Percentiles rank a stretch among this genome's conserved stretches.
phyloP scores from a whole-genome alignment of 2,888 invertebrate species.

The Sympetrum striolatum region DNA sequence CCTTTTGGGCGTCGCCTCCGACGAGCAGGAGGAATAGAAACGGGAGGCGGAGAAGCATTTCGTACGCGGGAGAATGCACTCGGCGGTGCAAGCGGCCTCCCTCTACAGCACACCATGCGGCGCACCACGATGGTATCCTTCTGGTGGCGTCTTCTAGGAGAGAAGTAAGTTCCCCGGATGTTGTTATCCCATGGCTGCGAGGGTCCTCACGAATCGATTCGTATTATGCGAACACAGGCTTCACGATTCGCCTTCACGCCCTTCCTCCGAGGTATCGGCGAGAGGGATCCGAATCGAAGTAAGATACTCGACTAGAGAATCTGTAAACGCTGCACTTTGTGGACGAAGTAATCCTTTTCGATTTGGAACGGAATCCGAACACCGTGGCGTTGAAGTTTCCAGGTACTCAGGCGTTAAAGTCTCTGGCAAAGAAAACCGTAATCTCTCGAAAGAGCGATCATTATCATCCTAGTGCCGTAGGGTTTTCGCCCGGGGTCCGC shows the following conservation, averaged over 20 bases:
- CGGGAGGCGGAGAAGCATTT: neutral
- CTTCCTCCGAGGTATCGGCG: too few relatives aligned
- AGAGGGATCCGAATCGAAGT: neutral
- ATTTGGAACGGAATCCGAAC: neutral
- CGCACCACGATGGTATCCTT: neutral
- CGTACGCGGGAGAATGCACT: slow-evolving; percentile 8
- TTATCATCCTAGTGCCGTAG: neutral
- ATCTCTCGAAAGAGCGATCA: neutral
- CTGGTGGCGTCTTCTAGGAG: neutral
- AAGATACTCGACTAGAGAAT: neutral
- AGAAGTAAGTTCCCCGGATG: neutral
- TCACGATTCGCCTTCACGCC: too few relatives aligned
- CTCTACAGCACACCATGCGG: neutral
- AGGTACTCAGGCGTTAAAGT: neutral
- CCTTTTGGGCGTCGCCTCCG: neutral
- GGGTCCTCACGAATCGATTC: neutral
- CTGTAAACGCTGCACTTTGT: neutral
- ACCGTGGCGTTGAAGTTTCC: slow-evolving; percentile 4
- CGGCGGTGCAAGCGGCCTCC: neutral
- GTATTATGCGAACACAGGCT: neutral
- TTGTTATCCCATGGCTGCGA: neutral
- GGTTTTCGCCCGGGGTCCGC: neutral
- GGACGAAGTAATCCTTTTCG: neutral
- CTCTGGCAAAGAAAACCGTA: neutral
- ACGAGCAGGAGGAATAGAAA: neutral